Evolutionary conservation across 2,113 vertebrate species (phyloP), one percentile per base, ranked within the genome.

Genomic region (Podarcis cretensis): DNA sequence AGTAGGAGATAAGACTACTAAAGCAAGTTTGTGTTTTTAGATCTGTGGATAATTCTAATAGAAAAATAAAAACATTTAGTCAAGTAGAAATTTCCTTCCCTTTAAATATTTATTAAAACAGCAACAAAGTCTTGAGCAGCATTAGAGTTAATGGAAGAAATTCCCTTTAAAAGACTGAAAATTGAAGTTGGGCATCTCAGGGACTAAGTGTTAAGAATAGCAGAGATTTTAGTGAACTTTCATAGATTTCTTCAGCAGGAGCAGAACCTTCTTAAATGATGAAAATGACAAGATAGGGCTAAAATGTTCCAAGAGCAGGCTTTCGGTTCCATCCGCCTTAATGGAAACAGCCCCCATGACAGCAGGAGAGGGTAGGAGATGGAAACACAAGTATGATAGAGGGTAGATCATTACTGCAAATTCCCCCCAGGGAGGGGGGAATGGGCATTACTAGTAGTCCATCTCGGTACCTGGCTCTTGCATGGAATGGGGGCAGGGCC

Each of bases 121-220:
- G 78, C 75, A 10, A 87, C 59, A n/a, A 87, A 73, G n/a, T 63
- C 78, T 88, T 91, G 79, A 25, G 84, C 30, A 71, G 14, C 32
- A 81, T 48, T 84, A 84, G 83, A 40, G 37, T 79, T 82, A 83
- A 73, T 85, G 37, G 83, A 86, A 54, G 40, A 43, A 73, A 78
- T 54, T 68, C 37, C 37, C 32, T 86, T 63, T 83, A 18, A 87
- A 86, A 76, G 37, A 20, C 37, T 88, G 54, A 37, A 25, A 30
- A 59, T 35, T 89, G 74, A 76, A 79, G 71, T 37, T 89, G 91
- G 91, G 90, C 92, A 94, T 93, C 93, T 80, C 85, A 90, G 77
- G 93, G 89, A 92, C 92, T 83, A 93, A 95, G 95, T 85, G 9
- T 95, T 95, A 92, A 93, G 86, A 92, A 96, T 96, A 95, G 91